Base-by-base conservation (phyloP, 2,113 vertebrate species). In the Vimba vimba region DNA sequence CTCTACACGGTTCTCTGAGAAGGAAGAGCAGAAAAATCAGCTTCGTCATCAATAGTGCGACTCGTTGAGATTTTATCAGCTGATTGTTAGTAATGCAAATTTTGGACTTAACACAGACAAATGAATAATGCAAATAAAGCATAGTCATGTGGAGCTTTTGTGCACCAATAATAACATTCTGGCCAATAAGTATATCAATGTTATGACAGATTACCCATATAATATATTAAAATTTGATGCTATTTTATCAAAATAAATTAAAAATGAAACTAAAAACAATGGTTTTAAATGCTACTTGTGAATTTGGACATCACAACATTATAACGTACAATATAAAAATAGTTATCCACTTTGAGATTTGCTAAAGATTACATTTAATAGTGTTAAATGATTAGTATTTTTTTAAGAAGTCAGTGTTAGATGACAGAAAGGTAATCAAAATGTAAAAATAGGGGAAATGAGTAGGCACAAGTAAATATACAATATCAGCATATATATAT, bases 1-100 rank as follows among this genome's bases (percentile, higher is more conserved):
- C 4, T 79, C 57, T 0, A 0, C 27, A 74, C 85, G 87, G 87
- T 96, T 95, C 30, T 93, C 97, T 99, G 92, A 3, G 25, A n/a
- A 71, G 64, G 23, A 87, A 47, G 4, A 82, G 10, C 11, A 50
- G 6, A n/a, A 62, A 1, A 43, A 75, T 62, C 21, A n/a, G 23
- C 17, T 47, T 50, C 21, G 25, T n/a, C 6, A 76, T 83, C 59
- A 82, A 52, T 23, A 50, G 13, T 36, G 21, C n/a, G 33, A 59
- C 21, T 79, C 1, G 10, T 7, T 33, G 75, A 57, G 50, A 62
- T 79, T 15, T 60, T n/a, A 43, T 13, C 6, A 75, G n/a, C 43
- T 50, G 2, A 75, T 15, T 25, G 23, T 43, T 75, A 25, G 13
- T 47, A 27, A 75, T 25, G 13, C n/a, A 75, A 11, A 50, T 13